These are phyloP conservation scores for Poeciliopsis occidentalis DNA, from an alignment of 2,113 vertebrate species.

Conservation along the genomic window DNA sequence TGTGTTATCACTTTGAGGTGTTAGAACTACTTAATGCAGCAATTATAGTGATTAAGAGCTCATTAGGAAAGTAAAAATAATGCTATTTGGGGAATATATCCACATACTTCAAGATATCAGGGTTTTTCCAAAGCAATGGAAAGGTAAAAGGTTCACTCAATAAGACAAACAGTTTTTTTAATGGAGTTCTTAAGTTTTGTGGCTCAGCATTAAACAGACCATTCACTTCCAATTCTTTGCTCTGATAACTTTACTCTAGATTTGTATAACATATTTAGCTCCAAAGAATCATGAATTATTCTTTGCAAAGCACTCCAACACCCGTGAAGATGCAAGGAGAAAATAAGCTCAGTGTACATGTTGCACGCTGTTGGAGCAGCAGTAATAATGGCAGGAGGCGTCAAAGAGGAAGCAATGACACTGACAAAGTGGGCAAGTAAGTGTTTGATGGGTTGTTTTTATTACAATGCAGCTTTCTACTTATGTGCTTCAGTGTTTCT, in stretches of 20 bases:
- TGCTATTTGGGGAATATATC: background rate
- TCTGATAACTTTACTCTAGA: constrained; percentile 4
- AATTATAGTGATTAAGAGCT: background rate
- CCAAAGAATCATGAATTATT: constrained; percentile 10
- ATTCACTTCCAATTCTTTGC: background rate
- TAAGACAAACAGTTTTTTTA: background rate
- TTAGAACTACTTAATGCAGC: background rate
- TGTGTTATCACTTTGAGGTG: no score
- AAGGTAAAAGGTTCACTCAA: background rate
- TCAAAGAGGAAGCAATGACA: constrained; percentile 29
- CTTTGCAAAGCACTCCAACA: constrained; percentile 28
- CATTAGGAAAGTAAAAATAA: background rate
- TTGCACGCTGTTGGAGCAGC: constrained; percentile 1
- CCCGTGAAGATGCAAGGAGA: background rate
- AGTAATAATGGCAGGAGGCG: constrained; percentile 3
- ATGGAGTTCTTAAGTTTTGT: constrained; percentile 2
- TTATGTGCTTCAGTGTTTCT: constrained; percentile 17
- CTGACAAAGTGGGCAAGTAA: constrained; percentile 37
- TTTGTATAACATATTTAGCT: constrained; percentile 5
- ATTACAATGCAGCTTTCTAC: constrained; percentile 29
- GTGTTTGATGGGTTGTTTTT: constrained; percentile 39
- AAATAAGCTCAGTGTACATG: constrained; percentile 8
- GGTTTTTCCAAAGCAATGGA: background rate
- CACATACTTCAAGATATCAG: background rate
- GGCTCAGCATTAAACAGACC: background rate